These are phyloP conservation scores for Synanceia verrucosa DNA, from an alignment of 2,797 vertebrate species.

Conservation along the genomic window DNA sequence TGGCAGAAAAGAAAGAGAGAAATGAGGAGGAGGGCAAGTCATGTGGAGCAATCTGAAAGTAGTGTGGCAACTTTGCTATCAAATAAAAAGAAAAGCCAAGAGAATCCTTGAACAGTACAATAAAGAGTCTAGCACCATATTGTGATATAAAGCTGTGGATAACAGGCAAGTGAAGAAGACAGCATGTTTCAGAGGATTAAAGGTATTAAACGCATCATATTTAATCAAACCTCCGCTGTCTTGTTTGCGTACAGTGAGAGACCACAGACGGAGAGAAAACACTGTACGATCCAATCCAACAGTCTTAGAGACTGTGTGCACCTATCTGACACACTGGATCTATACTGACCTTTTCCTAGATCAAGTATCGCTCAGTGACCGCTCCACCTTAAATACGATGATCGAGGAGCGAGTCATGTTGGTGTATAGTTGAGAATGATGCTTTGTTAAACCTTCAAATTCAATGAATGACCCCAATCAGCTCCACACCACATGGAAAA, in stretches of 20 bases:
- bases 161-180: constrained; percentile 1
- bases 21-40: constrained; percentile 48
- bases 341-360: neutral
- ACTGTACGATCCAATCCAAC: neutral
- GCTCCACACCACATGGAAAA: neutral
- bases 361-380: neutral
- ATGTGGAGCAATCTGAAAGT: constrained; percentile 60
- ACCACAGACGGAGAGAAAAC: neutral
- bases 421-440: fast-evolving
- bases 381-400: too few relatives aligned
- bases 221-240: neutral
- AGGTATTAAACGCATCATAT: neutral
- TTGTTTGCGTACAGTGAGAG: neutral
- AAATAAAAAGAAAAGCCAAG: constrained; percentile 3
- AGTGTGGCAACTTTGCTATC: constrained; percentile 5
- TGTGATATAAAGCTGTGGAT: neutral
- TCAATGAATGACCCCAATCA: neutral
- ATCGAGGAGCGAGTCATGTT: neutral
- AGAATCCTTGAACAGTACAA: neutral
- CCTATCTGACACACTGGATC: neutral
- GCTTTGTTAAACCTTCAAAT: neutral
- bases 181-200: neutral
- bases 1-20: constrained; percentile 42
- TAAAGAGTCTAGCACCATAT: neutral
- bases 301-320: neutral